These are phyloP conservation scores for Seira musarum DNA, from an alignment of 2,888 invertebrate genomes.

Conservation along the genomic window DNA sequence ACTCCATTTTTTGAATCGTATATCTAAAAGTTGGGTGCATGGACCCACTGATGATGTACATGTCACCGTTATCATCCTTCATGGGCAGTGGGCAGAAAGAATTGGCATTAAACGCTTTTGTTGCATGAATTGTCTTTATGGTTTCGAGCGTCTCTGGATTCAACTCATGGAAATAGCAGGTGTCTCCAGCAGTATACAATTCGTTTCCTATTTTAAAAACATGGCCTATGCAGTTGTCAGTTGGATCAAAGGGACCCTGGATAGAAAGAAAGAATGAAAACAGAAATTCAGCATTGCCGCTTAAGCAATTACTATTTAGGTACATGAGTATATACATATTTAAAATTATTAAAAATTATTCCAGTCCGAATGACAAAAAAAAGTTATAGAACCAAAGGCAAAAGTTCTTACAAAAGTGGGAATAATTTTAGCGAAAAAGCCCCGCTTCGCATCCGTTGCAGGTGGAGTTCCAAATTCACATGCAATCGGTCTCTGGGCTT, in stretches of 20 bases:
- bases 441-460: constrained; percentile 72
- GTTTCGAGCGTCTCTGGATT: constrained; percentile 73
- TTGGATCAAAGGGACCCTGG: constrained; percentile 70
- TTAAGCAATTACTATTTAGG: neutral
- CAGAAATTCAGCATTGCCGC: neutral
- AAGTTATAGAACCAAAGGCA: neutral
- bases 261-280: too few relatives aligned
- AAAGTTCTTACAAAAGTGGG: constrained; percentile 57
- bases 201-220: constrained; percentile 72
- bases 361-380: neutral
- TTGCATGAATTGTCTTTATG: constrained; percentile 67
- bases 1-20: constrained; percentile 49
- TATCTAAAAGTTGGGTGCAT: constrained; percentile 62
- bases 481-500: constrained; percentile 72
- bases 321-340: neutral
- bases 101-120: constrained; percentile 54
- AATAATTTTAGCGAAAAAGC: constrained; percentile 55
- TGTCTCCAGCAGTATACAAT: constrained; percentile 74
- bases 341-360: neutral
- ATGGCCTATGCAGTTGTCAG: constrained; percentile 74
- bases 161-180: constrained; percentile 72
- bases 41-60: constrained; percentile 53
- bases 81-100: constrained; percentile 51
- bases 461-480: constrained; percentile 74
- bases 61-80: constrained; percentile 54